Conservation (phyloP, 1,140 invertebrate genomes). For the Zophobas atratus region DNA sequence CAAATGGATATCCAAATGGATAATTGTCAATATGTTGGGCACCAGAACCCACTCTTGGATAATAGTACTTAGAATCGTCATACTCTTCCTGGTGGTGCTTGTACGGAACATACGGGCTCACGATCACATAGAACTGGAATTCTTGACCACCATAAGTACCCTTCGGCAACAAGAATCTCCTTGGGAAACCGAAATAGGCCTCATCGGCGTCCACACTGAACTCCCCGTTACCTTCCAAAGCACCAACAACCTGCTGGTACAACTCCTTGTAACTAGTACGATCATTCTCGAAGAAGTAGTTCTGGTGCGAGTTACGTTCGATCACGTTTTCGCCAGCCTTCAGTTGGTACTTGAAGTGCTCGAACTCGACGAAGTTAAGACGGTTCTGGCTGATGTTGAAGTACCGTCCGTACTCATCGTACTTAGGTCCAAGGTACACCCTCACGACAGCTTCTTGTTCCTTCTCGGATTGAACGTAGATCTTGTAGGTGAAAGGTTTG, state of each 20-base stretch:
- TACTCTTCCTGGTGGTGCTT: constrained; percentile 45
- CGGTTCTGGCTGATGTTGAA: constrained; percentile 70
- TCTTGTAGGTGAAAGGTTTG: constrained; percentile 76
- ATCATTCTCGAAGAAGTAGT: constrained; percentile 75
- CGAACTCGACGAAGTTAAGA: constrained; percentile 77
- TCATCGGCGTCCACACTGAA: constrained; percentile 70
- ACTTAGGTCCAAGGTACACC: constrained; percentile 81
- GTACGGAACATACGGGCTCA: constrained; percentile 69
- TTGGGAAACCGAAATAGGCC: constrained; percentile 66
- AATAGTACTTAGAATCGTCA: constrained; percentile 52
- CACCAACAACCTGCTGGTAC: constrained; percentile 73
- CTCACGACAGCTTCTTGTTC: constrained; percentile 72
- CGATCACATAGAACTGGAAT: constrained; percentile 77
- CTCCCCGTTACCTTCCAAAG: constrained; percentile 70
- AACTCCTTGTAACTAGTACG: constrained; percentile 74
- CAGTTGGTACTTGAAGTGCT: constrained; percentile 71
- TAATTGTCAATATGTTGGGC: constrained; percentile 51
- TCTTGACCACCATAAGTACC: constrained; percentile 77
- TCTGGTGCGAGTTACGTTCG: constrained; percentile 77
- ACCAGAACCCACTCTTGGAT: constrained; percentile 69
- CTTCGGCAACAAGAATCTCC: constrained; percentile 73
- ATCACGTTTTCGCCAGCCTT: constrained; percentile 78
- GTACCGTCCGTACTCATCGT: constrained; percentile 72
- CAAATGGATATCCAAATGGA: constrained; percentile 69
- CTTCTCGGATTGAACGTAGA: constrained; percentile 74